A percentile compares a stretch with the other conserved stretches of the same genome.
phyloP scores from a whole-genome alignment of 1,140 invertebrate genomes.

The Euura lappo region DNA sequence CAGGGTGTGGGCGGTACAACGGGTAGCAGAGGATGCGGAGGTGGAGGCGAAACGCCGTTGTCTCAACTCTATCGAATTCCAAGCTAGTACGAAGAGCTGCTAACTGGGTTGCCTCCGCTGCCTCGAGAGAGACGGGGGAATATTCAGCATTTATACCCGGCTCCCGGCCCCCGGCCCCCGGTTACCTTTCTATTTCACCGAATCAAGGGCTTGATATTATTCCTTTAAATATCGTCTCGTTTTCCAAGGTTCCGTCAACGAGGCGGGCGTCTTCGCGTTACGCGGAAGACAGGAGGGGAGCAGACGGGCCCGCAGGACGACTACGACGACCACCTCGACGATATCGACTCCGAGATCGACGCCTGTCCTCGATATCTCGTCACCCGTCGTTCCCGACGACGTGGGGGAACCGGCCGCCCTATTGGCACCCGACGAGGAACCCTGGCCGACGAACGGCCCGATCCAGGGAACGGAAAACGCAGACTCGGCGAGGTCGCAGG shows the following conservation, averaged over 20 bases:
- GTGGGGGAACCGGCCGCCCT: slow-evolving; percentile 53
- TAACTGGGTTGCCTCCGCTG: background rate
- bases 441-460: slow-evolving; percentile 49
- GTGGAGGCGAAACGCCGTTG: slow-evolving; percentile 17
- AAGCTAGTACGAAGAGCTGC: background rate
- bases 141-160: background rate
- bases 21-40: slow-evolving; percentile 17
- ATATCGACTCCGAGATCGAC: slow-evolving; percentile 37
- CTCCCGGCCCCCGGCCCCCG: too few species aligned
- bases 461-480: slow-evolving; percentile 24
- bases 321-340: slow-evolving; percentile 40
- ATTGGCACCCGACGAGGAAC: slow-evolving; percentile 48
- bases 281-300: slow-evolving; percentile 52
- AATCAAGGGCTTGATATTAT: too few species aligned
- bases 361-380: background rate
- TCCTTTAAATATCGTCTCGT: too few species aligned
- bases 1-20: slow-evolving; percentile 6
- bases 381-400: slow-evolving; percentile 31
- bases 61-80: slow-evolving; percentile 42
- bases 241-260: slow-evolving; percentile 54
- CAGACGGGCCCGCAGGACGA: slow-evolving; percentile 48
- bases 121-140: background rate
- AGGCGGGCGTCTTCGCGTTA: slow-evolving; percentile 52
- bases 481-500: slow-evolving; percentile 21
- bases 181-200: too few species aligned